These are phyloP conservation scores for Penaeus chinensis DNA, from an alignment of 1,140 invertebrate species.

Conservation along the genomic window DNA sequence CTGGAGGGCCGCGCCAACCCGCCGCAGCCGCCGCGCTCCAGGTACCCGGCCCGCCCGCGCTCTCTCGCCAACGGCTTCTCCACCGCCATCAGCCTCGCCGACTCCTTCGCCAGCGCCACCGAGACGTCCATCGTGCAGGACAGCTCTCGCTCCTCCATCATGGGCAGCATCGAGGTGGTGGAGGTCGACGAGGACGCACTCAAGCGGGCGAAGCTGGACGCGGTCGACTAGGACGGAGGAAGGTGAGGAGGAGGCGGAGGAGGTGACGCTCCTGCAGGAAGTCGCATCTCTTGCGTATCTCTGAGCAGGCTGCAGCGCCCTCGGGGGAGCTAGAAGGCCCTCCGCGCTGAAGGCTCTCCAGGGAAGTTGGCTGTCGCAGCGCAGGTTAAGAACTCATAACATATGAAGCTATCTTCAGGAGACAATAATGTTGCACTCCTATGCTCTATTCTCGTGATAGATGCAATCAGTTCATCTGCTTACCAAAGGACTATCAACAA, in stretches of 20 bases:
- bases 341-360: too few species aligned
- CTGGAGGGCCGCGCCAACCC: constrained; percentile 32
- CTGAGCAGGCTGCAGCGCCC: background rate
- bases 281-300: background rate
- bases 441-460: too few species aligned
- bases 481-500: too few species aligned
- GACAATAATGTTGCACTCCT: too few species aligned
- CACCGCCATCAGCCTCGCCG: constrained; percentile 38
- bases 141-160: background rate
- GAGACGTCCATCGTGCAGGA: background rate
- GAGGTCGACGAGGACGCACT: constrained; percentile 30
- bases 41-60: constrained; percentile 15
- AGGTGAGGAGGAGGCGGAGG: constrained; percentile 5
- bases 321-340: too few species aligned
- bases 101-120: constrained; percentile 19
- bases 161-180: constrained; percentile 44
- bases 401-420: too few species aligned
- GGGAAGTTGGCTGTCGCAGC: too few species aligned
- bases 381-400: too few species aligned
- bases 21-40: constrained; percentile 21
- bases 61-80: constrained; percentile 37
- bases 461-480: too few species aligned
- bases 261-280: constrained; percentile 2
- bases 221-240: constrained; percentile 21
- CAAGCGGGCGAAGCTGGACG: constrained; percentile 32